Evolutionary conservation across 1,140 invertebrate genomes (phyloP), one percentile per base, ranked within the genome.

Genomic region (Drosophila burlai): DNA sequence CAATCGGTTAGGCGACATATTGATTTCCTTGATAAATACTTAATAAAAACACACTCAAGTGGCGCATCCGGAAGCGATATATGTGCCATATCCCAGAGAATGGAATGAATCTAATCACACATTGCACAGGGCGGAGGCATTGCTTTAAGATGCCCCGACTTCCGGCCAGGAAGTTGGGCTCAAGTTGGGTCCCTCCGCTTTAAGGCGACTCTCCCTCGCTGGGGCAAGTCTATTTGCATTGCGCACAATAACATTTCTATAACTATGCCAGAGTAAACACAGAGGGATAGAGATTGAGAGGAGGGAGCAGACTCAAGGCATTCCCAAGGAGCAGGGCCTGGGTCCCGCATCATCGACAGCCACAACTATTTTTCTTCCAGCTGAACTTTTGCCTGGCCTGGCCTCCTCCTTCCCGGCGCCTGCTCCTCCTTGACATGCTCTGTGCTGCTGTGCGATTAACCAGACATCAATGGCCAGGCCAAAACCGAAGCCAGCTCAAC

Each of bases 1-100:
- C 42, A 76, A 62, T 54, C 68, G 60, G 71, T 73, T 73, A 73
- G 65, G 62, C 69, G 74, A 82, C 68, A 81, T 81, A 86, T 84
- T 85, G 82, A 84, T 84, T 86, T 84, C 79, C 83, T 75, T 82
- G 67, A 75, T 82, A 86, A 82, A 86, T 84, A 82, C 79, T 78
- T 78, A 74, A 84, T 82, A 84, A 86, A 84, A 82, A 86, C 65
- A 72, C 73, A 81, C 73, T 85, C 66, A 71, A 79, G 81, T 75
- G 69, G 61, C 73, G 65, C 29, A 31, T 29, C 26, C 58, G 57
- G 57, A 63, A 76, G 21, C 42, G 34, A 55, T 75, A 45, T 24
- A 15, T 40, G 47, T 31, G 49, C 67, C 34, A 38, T 38, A 55
- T 45, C 21, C 40, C 50, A 55, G 36, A 15, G 64, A 18, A 18